Evolutionary conservation across 1,140 invertebrate genomes (phyloP).

Genomic region (Panagrolaimus sp.): DNA sequence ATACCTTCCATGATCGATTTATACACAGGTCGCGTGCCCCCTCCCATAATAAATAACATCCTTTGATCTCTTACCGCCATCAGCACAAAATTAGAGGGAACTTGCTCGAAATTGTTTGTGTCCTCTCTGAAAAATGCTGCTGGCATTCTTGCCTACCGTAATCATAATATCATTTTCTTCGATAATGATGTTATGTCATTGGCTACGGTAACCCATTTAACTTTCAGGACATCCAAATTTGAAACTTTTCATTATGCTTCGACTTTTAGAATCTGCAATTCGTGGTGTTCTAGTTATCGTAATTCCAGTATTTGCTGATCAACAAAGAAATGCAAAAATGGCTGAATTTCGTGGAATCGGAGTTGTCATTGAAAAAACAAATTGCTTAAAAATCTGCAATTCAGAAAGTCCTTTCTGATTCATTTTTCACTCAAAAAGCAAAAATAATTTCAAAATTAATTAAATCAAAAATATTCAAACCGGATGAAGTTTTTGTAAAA

Average conservation of each 20-base stretch:
- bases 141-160: too few relatives aligned
- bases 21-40: too few relatives aligned
- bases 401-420: background rate
- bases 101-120: too few relatives aligned
- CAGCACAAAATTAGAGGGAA: too few relatives aligned
- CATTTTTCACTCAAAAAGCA: background rate
- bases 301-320: conserved; percentile 39
- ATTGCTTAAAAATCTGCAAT: background rate
- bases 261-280: conserved; percentile 31
- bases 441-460: conserved; percentile 9
- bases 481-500: conserved; percentile 10
- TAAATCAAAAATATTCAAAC: conserved; percentile 13
- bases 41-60: too few relatives aligned
- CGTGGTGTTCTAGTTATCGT: conserved; percentile 38
- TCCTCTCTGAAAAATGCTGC: too few relatives aligned
- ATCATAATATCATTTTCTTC: too few relatives aligned
- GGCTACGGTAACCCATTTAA: too few relatives aligned
- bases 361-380: conserved; percentile 19
- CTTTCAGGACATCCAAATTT: background rate
- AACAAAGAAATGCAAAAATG: conserved; percentile 30
- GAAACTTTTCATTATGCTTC: conserved; percentile 34
- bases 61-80: too few relatives aligned
- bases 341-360: conserved; percentile 31
- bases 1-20: too few relatives aligned
- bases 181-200: too few relatives aligned